Conservation (phyloP, 1,140 invertebrate species). For the Zaprionus ghesquierei region DNA sequence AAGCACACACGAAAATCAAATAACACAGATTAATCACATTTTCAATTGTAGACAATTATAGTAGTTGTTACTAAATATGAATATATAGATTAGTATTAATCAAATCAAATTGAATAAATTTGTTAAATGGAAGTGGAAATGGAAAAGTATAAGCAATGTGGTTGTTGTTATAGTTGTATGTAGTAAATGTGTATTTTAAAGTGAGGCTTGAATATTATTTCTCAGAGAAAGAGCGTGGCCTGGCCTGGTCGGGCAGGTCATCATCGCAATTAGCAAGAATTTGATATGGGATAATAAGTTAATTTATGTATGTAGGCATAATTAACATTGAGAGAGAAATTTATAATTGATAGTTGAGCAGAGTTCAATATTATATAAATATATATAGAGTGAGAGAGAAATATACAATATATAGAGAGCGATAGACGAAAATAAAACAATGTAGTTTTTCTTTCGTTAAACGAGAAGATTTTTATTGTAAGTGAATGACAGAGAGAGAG, state of each 20-base stretch:
- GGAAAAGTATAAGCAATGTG: conserved; percentile 28
- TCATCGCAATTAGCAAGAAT: conserved; percentile 38
- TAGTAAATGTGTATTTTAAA: conserved; percentile 22
- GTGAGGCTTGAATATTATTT: conserved; percentile 28
- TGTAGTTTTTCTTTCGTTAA: conserved; percentile 1
- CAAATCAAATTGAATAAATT: conserved; percentile 48
- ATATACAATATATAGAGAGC: conserved; percentile 20
- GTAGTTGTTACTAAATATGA: conserved; percentile 34
- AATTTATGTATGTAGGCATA: conserved; percentile 37
- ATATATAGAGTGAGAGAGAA: conserved; percentile 21
- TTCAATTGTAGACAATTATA: conserved; percentile 52
- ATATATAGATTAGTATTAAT: conserved; percentile 61
- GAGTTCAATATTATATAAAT: conserved; percentile 11
- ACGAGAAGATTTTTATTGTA: background rate
- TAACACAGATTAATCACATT: conserved; percentile 41
- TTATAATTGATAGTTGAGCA: conserved; percentile 38
- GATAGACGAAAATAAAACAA: background rate
- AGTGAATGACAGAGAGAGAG: conserved; percentile 10
- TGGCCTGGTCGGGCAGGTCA: conserved; percentile 13
- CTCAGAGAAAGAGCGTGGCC: conserved; percentile 37
- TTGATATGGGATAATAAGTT: conserved; percentile 36
- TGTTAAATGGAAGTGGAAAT: conserved; percentile 8
- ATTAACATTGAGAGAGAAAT: conserved; percentile 39
- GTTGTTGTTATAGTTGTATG: conserved; percentile 12
- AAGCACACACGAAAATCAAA: conserved; percentile 51